Conservation (phyloP, 2,113 vertebrate genomes). For the Ageneiosus marmoratus region DNA sequence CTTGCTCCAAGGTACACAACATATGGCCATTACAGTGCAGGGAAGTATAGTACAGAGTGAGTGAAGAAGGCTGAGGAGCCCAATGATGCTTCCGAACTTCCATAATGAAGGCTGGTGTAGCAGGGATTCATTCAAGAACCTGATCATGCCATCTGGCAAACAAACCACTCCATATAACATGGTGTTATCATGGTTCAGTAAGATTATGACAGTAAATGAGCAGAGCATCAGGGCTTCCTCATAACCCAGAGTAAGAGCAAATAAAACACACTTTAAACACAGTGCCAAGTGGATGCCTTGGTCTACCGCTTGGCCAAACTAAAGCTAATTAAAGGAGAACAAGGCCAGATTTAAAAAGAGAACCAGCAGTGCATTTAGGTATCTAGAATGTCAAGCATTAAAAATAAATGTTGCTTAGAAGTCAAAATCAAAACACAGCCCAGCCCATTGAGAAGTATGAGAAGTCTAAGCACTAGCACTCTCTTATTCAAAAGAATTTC, state of each 20-base stretch:
- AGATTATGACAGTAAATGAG: conserved; percentile 5
- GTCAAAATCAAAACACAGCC: not conserved
- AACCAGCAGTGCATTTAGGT: not conserved
- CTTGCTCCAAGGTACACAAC: not conserved
- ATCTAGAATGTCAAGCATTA: not conserved
- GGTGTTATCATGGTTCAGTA: not conserved
- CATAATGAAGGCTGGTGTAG: conserved; percentile 10
- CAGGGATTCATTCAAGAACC: not conserved
- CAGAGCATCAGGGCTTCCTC: conserved; percentile 20
- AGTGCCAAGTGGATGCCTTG: not conserved
- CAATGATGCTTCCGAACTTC: conserved; percentile 56
- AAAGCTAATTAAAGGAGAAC: conserved; percentile 24
- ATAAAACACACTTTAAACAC: not conserved
- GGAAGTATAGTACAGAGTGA: not conserved
- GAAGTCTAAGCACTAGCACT: not conserved
- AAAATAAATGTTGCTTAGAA: conserved; percentile 3
- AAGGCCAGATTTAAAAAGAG: conserved; percentile 29
- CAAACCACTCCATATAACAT: not conserved
- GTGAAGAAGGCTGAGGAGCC: conserved; percentile 25
- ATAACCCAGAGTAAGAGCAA: not conserved
- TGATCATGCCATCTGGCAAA: not conserved
- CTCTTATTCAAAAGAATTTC: conserved; percentile 2
- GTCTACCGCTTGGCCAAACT: conserved; percentile 28
- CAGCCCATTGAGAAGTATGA: not conserved
- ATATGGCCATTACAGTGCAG: conserved; percentile 1